A percentile compares a stretch with the other conserved stretches of the same genome.
Evolutionary conservation across 2,113 vertebrate species (phyloP).

Genomic region (Athene noctua): DNA sequence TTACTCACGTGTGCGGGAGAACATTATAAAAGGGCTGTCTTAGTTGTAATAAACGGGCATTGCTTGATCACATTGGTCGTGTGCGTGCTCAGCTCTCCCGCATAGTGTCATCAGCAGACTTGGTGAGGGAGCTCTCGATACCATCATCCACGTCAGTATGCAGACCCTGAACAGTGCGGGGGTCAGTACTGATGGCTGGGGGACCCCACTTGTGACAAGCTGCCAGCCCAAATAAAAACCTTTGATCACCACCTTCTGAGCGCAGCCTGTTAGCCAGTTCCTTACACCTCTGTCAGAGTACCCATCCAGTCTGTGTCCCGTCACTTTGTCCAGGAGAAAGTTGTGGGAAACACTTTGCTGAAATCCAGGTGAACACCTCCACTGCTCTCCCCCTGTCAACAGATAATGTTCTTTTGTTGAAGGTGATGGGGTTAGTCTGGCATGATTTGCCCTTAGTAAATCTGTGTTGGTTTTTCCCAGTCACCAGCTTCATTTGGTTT

Average conservation of each 20-base stretch:
- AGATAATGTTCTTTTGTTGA: background rate
- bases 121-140: background rate
- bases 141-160: background rate
- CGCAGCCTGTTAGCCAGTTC: background rate
- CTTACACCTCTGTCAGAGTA: background rate
- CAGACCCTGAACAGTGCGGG: background rate
- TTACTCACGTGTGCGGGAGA: too few species aligned
- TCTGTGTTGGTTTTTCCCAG: background rate
- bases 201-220: background rate
- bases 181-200: fast-evolving
- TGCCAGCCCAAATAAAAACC: background rate
- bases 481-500: background rate
- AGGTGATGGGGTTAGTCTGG: background rate
- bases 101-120: background rate
- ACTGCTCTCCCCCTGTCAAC: background rate
- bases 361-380: background rate
- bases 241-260: too few species aligned
- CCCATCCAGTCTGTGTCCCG: background rate
- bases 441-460: background rate
- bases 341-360: background rate
- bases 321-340: background rate
- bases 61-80: too few species aligned
- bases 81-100: too few species aligned
- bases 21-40: too few species aligned
- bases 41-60: too few species aligned